Base-by-base conservation (phyloP, 1,140 invertebrate species). In the Plectrocnemia conspersa region DNA sequence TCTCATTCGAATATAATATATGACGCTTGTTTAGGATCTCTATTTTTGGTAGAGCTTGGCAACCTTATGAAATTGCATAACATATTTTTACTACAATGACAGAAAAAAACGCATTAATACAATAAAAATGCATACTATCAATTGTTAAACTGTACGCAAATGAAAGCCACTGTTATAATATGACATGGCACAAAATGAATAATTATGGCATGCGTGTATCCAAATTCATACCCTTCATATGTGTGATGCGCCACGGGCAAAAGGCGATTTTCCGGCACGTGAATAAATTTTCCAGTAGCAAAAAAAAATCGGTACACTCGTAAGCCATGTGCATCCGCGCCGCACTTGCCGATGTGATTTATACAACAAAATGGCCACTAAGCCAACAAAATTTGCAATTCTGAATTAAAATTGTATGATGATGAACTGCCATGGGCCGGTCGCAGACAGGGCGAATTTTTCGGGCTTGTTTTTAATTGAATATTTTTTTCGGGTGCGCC, bases 351-450 rank as follows among this genome's bases (percentile, higher is more conserved):
- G 33, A 45, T 42, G 45, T 54, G 52, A 53, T 47, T 59, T 59
- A 54, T 23, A 38, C 52, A 50, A 52, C 52, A 54, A 45, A 54
- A 54, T 54, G 50, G 50, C 56, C 33, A 22, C 52, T 50, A 16
- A 53, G 46, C 48, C 38, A 42, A 50, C 54, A 49, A 56, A 54
- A 54, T 59, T 54, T 54, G n/a, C n/a, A n/a, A n/a, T n/a, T n/a
- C n/a, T n/a, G n/a, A n/a, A n/a, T n/a, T n/a, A n/a, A n/a, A n/a
- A n/a, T n/a, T n/a, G n/a, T n/a, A n/a, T n/a, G 54, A 56, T 38
- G 35, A 38, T 9, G 35, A 38, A 38, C 35, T 38, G 35, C 35
- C 35, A 5, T 16, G 35, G 35, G n/a, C n/a, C n/a, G n/a, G n/a
- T n/a, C n/a, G 5, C n/a, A n/a, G n/a, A 38, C 35, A 38, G 11